These are phyloP conservation scores for Isichthys henryi DNA, from an alignment of 2,113 vertebrate species.

Conservation along the genomic window DNA sequence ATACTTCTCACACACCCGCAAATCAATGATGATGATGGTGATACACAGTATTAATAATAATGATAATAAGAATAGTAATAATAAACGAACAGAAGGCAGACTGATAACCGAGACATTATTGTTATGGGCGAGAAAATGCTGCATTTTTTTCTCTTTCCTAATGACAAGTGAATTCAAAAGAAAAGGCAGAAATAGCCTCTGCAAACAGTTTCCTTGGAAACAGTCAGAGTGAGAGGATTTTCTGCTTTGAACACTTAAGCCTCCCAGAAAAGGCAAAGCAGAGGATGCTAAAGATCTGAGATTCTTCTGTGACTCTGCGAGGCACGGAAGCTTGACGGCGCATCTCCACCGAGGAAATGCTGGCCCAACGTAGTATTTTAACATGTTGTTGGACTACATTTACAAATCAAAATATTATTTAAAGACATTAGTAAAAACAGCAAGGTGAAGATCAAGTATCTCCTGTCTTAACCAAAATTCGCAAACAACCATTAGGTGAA, in stretches of 20 bases:
- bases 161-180: constrained; percentile 18
- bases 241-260: constrained; percentile 14
- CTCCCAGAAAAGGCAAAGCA: not conserved
- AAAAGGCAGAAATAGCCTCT: constrained; percentile 9
- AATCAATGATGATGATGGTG: not conserved
- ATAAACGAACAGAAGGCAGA: not conserved
- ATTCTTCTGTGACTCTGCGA: not conserved
- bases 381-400: not conserved
- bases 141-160: constrained; percentile 1
- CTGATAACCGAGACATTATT: not conserved
- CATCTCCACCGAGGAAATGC: not conserved
- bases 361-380: not conserved
- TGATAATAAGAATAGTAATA: not conserved
- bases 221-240: constrained; percentile 18
- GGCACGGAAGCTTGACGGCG: not conserved
- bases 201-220: constrained; percentile 24
- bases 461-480: not conserved
- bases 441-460: not conserved
- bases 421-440: not conserved
- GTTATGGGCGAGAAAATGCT: not conserved
- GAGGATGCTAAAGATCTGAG: constrained; percentile 1
- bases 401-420: not conserved
- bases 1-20: not conserved
- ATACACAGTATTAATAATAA: not conserved
- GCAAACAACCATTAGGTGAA: not conserved